Evolutionary conservation across 2,797 vertebrate genomes (phyloP).

Genomic region (Botia almorhae): DNA sequence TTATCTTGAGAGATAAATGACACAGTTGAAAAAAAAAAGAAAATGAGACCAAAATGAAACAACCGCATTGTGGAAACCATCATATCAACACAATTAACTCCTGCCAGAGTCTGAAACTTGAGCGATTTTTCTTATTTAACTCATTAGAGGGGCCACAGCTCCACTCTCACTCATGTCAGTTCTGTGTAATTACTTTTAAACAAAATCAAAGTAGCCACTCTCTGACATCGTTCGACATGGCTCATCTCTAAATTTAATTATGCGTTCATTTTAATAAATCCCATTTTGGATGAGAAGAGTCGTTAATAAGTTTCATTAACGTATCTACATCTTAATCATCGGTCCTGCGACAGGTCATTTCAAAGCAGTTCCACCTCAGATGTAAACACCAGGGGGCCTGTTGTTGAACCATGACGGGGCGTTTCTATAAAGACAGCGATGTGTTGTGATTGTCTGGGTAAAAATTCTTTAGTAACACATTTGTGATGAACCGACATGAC

Average conservation of each 20-base stretch:
- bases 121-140: constrained; percentile 85
- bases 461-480: neutral
- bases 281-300: constrained; percentile 73
- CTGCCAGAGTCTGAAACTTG: constrained; percentile 79
- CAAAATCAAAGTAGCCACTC: constrained; percentile 81
- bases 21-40: constrained; percentile 56
- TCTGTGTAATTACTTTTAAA: constrained; percentile 84
- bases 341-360: constrained; percentile 70
- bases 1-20: constrained; percentile 37
- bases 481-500: neutral
- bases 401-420: constrained; percentile 30
- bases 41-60: constrained; percentile 70
- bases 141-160: constrained; percentile 81
- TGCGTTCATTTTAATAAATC: constrained; percentile 82
- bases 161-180: constrained; percentile 83
- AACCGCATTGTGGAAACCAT: constrained; percentile 75
- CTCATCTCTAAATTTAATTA: constrained; percentile 84
- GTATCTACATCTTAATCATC: constrained; percentile 70
- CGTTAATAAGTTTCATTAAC: constrained; percentile 59
- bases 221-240: constrained; percentile 78
- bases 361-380: constrained; percentile 47
- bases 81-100: constrained; percentile 81
- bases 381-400: constrained; percentile 2
- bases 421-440: constrained; percentile 24
- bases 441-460: neutral